Base-by-base conservation (phyloP, 2,113 vertebrate species). In the Datnioides undecimradiatus region DNA sequence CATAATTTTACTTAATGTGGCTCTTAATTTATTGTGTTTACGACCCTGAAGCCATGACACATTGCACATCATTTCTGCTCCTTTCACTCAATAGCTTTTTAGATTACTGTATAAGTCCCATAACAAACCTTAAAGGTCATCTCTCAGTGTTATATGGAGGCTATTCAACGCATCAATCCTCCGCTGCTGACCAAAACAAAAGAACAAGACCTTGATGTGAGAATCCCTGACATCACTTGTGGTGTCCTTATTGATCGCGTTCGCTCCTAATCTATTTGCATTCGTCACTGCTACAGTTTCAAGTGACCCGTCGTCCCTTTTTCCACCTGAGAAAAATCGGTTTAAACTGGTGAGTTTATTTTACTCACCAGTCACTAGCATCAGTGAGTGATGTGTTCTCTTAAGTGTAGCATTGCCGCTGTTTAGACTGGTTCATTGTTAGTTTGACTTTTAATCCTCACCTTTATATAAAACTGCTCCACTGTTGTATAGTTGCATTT, bases 181-280 rank as follows among this genome's bases (percentile, higher is more conserved):
- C 13, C 54, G 9, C 34, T 27, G 27, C 54, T 19, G 54, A 60
- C 38, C 29, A 31, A 34, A 21, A 12, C 7, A n/a, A 27, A 65
- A 73, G 25, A 45, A 80, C 27, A 43, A 29, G 70, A 31, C 38
- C 23, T 73, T 17, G 14, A 43, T 13, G 52, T 34, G 25, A 41
- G 31, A 2, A 43, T 21, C 8, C 23, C 23, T 31, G 43, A 54
- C 34, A 43, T 43, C 45, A 29, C 21, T 66, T 5, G 41, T 34
- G 10, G 9, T 66, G 60, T 31, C 0, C 2, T 51, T 60, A 77
- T 69, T 19, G 43, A 68, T 41, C 31, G 3, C 54, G 5, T 36
- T 76, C 63, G 5, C 52, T 58, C 41, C 55, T 72, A 40, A 59
- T 29, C 63, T 38, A 13, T 68, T 49, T 49, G 33, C 41, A 59